Evolutionary conservation across 2,113 vertebrate species (phyloP).

Genomic region (Terrapene triunguis): DNA sequence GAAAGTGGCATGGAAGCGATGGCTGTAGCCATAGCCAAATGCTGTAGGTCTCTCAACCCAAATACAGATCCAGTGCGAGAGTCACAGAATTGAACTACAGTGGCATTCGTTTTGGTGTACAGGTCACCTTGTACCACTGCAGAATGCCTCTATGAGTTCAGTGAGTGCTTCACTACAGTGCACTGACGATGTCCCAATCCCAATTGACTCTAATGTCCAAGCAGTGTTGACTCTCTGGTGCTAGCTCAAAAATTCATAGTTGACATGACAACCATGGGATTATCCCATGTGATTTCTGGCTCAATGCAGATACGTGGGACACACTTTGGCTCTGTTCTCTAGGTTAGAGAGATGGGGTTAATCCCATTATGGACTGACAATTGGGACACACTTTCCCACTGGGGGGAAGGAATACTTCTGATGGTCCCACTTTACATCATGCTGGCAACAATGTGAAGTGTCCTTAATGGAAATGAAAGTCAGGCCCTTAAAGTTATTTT

Average conservation of each 20-base stretch:
- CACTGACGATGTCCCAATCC: background rate
- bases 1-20: background rate
- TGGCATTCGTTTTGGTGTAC: background rate
- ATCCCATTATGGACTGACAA: background rate
- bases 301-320: background rate
- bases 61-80: background rate
- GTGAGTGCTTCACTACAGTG: background rate
- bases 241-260: background rate
- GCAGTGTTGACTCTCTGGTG: background rate
- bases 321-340: background rate
- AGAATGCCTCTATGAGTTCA: background rate
- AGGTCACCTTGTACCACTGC: background rate
- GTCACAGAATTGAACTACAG: background rate
- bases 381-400: background rate
- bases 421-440: background rate
- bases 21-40: background rate
- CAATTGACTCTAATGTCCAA: background rate
- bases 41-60: background rate
- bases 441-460: background rate
- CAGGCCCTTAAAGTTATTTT: background rate
- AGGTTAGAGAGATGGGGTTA: background rate
- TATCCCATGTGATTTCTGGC: background rate
- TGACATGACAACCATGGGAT: background rate
- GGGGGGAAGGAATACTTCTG: background rate
- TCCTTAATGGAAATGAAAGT: background rate